A percentile compares a stretch with the other conserved stretches of the same genome.
Conservation (phyloP, 2,113 vertebrate species). For the Campylomormyrus numenius region DNA sequence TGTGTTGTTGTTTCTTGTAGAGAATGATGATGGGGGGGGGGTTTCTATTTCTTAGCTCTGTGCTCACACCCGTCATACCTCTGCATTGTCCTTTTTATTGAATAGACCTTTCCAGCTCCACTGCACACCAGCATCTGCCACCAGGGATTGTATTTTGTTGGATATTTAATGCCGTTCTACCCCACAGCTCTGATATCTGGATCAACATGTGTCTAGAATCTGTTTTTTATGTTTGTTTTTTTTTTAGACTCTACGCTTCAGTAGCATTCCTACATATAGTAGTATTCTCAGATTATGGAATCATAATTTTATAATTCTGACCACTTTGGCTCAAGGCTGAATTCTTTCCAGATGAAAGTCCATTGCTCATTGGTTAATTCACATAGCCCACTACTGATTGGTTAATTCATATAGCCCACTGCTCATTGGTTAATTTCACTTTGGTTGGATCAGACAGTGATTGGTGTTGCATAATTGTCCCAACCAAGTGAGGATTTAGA, state of each 20-base stretch:
- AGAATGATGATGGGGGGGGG: background rate
- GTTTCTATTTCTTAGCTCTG: background rate
- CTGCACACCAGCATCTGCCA: background rate
- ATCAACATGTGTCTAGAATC: background rate
- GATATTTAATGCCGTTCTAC: background rate
- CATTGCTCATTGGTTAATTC: background rate
- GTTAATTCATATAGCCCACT: background rate
- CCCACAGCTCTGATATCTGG: background rate
- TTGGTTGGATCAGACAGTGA: background rate
- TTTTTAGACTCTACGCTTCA: background rate
- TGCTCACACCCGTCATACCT: background rate
- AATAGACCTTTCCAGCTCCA: background rate
- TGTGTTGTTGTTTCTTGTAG: constrained; percentile 8
- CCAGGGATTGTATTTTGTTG: background rate
- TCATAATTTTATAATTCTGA: background rate
- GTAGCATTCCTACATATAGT: background rate
- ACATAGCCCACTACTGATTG: background rate
- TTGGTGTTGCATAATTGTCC: background rate
- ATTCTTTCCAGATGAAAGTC: background rate
- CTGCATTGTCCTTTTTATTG: background rate
- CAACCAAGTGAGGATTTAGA: background rate
- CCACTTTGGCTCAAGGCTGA: background rate
- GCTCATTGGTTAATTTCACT: background rate
- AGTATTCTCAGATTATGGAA: background rate
- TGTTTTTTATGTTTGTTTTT: background rate